phyloP scores from a whole-genome alignment of 2,797 vertebrate genomes.

The Bradypodion ventrale region DNA sequence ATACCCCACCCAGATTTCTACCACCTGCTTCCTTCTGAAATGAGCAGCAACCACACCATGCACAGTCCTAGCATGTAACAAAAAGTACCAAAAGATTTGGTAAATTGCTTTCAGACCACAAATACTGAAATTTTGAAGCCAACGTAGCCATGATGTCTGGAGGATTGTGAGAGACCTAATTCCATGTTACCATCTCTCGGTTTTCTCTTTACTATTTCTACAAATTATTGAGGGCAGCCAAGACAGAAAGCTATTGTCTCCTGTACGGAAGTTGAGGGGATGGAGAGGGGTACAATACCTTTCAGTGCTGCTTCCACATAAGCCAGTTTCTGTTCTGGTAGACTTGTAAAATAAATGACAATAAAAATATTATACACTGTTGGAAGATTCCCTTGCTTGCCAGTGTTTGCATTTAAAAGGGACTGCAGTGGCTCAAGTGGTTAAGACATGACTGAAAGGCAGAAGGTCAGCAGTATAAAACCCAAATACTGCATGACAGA shows the following conservation, averaged over 20 bases:
- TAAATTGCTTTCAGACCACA: too few species aligned
- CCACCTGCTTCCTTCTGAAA: background rate
- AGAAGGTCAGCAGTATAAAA: too few species aligned
- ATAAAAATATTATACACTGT: conserved; percentile 25
- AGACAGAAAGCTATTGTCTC: background rate
- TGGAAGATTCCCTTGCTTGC: conserved; percentile 24
- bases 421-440: too few species aligned
- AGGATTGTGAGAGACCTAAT: too few species aligned
- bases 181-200: too few species aligned
- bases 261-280: background rate
- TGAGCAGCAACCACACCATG: background rate
- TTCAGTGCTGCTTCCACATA: background rate
- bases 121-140: too few species aligned
- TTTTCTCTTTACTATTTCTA: background rate
- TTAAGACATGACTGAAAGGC: too few species aligned
- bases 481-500: too few species aligned
- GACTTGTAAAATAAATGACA: conserved; percentile 21
- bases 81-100: too few species aligned
- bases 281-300: background rate
- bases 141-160: too few species aligned
- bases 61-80: too few species aligned
- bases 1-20: background rate
- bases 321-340: conserved; percentile 25
- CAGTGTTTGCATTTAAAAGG: too few species aligned
- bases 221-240: background rate